Evolutionary conservation across 1,140 invertebrate genomes (phyloP).

Genomic region (Apis mellifera): DNA sequence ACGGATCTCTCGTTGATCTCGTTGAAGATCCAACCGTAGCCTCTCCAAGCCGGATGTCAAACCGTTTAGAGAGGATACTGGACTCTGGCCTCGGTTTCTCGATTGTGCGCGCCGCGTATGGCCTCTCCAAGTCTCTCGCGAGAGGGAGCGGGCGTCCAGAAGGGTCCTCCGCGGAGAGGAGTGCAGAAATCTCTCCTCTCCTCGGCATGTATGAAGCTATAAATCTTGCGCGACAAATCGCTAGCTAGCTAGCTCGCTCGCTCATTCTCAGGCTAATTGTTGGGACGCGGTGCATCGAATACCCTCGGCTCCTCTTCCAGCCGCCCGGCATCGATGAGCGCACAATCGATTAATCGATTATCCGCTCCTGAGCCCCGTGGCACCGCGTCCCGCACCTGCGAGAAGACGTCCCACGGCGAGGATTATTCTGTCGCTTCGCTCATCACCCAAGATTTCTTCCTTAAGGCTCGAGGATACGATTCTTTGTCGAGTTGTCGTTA

Average conservation of each 20-base stretch:
- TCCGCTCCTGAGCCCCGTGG: constrained; percentile 41
- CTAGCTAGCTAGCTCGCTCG: constrained; percentile 47
- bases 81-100: constrained; percentile 34
- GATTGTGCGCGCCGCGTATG: constrained; percentile 39
- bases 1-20: constrained; percentile 65
- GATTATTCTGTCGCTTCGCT: constrained; percentile 60
- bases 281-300: constrained; percentile 68
- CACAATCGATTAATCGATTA: constrained; percentile 71
- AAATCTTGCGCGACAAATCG: constrained; percentile 73
- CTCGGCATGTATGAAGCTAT: constrained; percentile 70
- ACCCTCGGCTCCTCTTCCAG: constrained; percentile 31
- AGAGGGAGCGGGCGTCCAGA: not conserved
- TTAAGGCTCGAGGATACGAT: not conserved
- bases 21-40: constrained; percentile 52
- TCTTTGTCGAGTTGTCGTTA: too few relatives aligned
- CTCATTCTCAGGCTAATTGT: constrained; percentile 73
- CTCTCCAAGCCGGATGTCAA: constrained; percentile 36
- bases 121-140: constrained; percentile 19
- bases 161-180: not conserved
- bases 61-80: constrained; percentile 37
- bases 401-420: constrained; percentile 28
- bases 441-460: not conserved
- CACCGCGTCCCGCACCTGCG: constrained; percentile 49
- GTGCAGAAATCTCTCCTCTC: constrained; percentile 18
- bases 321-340: constrained; percentile 42